Percentiles rank a stretch among this genome's conserved stretches.
phyloP scores from a whole-genome alignment of 2,113 vertebrate genomes.

The Ondatra zibethicus region DNA sequence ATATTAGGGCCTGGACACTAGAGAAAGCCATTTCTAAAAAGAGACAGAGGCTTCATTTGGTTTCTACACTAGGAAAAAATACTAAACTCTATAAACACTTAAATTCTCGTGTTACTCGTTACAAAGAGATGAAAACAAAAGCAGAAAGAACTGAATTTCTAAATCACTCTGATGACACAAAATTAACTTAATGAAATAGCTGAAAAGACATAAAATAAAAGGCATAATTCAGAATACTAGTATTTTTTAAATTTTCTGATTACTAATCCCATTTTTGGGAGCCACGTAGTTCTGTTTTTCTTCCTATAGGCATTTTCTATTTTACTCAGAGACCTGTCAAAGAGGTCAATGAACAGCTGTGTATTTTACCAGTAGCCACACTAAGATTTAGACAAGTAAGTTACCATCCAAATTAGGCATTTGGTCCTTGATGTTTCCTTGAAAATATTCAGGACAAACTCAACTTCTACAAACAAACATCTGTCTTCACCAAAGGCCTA shows the following conservation, averaged over 20 bases:
- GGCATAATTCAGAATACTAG: neutral
- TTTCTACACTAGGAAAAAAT: neutral
- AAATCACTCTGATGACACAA: neutral
- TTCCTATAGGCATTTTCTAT: neutral
- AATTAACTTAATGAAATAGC: neutral
- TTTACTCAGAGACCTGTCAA: constrained; percentile 31
- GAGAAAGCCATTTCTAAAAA: neutral
- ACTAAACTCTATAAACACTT: neutral
- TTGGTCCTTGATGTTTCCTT: neutral
- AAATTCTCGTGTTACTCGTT: constrained; percentile 12
- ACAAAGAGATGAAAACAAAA: constrained; percentile 10
- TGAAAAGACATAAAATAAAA: neutral
- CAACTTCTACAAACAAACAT: constrained; percentile 44
- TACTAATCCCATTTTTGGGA: neutral
- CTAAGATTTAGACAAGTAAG: neutral
- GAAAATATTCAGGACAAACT: neutral
- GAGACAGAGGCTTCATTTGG: neutral
- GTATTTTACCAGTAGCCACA: neutral
- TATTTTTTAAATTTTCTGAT: neutral
- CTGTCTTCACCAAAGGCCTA: neutral
- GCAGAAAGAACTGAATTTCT: neutral
- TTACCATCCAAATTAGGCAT: neutral
- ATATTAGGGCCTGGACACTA: neutral
- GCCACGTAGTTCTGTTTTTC: neutral
- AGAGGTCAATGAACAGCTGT: neutral